Base-by-base conservation (phyloP, 2,888 invertebrate genomes). In the Lepidocyrtinus sp. region DNA sequence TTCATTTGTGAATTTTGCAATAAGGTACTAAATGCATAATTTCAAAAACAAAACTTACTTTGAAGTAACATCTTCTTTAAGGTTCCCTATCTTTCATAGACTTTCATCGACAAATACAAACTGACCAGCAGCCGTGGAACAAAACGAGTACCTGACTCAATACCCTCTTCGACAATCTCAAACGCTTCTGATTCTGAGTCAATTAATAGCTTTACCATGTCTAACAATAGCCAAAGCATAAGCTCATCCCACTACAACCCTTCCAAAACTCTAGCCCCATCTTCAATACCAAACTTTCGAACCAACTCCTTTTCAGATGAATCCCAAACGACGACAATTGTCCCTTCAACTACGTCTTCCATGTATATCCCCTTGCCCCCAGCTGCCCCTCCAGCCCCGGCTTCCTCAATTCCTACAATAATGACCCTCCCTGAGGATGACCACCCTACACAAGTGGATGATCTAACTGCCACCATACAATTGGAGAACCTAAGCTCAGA, bases 71-170 rank as follows among this genome's bases (percentile, higher is more conserved):
- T n/a, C n/a, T n/a, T n/a, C n/a, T n/a, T n/a, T n/a, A n/a, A n/a
- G n/a, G n/a, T 36, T 36, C 9, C 46, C 15, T 70, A 15, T 3
- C 17, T 69, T 65, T 59, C 9, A n/a, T 25, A 76, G 76, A 45
- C 69, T 24, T 76, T 76, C 25, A 70, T 76, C 15, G 76, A 76
- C 45, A 76, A 76, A 59, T 76, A 76, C 70, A 76, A 76, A 62
- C 21, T 76, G 19, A 76, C 70, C 7, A 36, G 12, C 12, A 36
- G 12, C 36, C 36, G 36, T 7, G 36, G 36, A 36, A 7, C 36
- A 36, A 36, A 36, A 36, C 36, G 36, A 36, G 36, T 36, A 36
- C 36, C 36, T 5, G 36, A 36, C 36, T 36, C 36, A 12, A 36
- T 36, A 36, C 36, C 36, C 36, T 36, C 36, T 12, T 36, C 36